Percentiles rank a stretch among this genome's conserved stretches.
Evolutionary conservation across 2,113 vertebrate species (phyloP).

Genomic region (Suncus etruscus): DNA sequence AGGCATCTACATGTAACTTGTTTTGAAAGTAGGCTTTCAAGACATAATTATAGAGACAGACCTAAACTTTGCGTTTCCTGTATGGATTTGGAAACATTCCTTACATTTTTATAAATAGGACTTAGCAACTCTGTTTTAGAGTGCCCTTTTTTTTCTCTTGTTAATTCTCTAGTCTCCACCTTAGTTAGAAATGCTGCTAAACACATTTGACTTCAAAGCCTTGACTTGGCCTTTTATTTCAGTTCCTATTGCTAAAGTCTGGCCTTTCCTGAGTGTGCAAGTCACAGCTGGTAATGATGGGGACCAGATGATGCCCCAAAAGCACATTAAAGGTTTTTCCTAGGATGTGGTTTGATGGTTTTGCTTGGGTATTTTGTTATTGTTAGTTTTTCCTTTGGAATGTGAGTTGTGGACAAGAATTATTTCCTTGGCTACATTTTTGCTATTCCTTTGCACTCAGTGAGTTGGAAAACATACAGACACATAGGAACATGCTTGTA

Average conservation of each 20-base stretch:
- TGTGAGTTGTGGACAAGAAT: slow-evolving; percentile 76
- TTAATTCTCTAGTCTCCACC: slow-evolving; percentile 66
- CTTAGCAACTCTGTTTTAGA: not conserved
- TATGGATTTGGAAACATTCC: slow-evolving; percentile 34
- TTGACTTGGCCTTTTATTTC: slow-evolving; percentile 71
- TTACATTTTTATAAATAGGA: slow-evolving; percentile 39
- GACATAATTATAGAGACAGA: slow-evolving; percentile 8
- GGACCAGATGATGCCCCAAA: slow-evolving; percentile 79
- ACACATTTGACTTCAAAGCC: slow-evolving; percentile 78
- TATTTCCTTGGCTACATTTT: slow-evolving; percentile 73
- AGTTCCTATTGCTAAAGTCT: slow-evolving; percentile 72
- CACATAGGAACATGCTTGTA: slow-evolving; percentile 43
- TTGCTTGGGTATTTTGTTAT: slow-evolving; percentile 80
- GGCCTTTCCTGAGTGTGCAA: slow-evolving; percentile 71
- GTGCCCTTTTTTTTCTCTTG: slow-evolving; percentile 25
- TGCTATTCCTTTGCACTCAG: slow-evolving; percentile 52
- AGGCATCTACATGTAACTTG: not conserved
- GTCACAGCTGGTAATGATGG: slow-evolving; percentile 80
- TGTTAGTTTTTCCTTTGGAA: slow-evolving; percentile 82
- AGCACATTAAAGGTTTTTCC: slow-evolving; percentile 77
- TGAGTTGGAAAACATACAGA: slow-evolving; percentile 63
- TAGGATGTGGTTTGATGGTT: slow-evolving; percentile 84
- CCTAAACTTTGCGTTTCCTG: slow-evolving; percentile 30
- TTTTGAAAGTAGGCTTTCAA: slow-evolving; percentile 18
- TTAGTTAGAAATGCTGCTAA: slow-evolving; percentile 75